Evolutionary conservation across 2,888 invertebrate genomes (phyloP).

Genomic region (Limnephilus lunatus): DNA sequence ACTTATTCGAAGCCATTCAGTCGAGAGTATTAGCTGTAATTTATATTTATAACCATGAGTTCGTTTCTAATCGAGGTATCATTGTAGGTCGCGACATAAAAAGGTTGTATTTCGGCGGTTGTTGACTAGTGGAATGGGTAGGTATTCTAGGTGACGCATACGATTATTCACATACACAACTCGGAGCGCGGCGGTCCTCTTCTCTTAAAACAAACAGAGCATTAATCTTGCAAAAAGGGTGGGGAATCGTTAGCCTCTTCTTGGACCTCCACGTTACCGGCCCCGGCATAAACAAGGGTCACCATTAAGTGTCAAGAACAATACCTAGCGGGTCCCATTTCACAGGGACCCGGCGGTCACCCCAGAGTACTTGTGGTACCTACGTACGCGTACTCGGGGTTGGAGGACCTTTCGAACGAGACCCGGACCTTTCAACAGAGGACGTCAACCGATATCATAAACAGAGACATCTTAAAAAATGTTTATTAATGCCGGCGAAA

Average conservation of each 20-base stretch:
- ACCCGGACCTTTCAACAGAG: slow-evolving; percentile 11
- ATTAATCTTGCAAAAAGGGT: slow-evolving; percentile 66
- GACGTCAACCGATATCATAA: slow-evolving; percentile 31
- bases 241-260: slow-evolving; percentile 63
- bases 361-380: neutral
- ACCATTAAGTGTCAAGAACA: slow-evolving; percentile 66
- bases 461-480: slow-evolving; percentile 44
- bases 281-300: slow-evolving; percentile 65
- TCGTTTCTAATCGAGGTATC: neutral
- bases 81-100: neutral
- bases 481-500: slow-evolving; percentile 36
- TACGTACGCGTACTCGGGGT: neutral
- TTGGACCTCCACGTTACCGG: slow-evolving; percentile 54
- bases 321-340: slow-evolving; percentile 56
- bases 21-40: neutral
- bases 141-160: slow-evolving; percentile 50
- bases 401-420: slow-evolving; percentile 35
- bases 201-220: slow-evolving; percentile 58
- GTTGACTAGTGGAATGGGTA: slow-evolving; percentile 37
- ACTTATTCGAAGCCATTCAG: neutral
- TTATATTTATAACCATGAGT: neutral
- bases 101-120: slow-evolving; percentile 5
- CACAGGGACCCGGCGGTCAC: slow-evolving; percentile 30
- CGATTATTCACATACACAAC: slow-evolving; percentile 55
- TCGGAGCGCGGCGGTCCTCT: neutral